phyloP scores from a whole-genome alignment of 2,797 vertebrate species.

The Valencia hispanica region DNA sequence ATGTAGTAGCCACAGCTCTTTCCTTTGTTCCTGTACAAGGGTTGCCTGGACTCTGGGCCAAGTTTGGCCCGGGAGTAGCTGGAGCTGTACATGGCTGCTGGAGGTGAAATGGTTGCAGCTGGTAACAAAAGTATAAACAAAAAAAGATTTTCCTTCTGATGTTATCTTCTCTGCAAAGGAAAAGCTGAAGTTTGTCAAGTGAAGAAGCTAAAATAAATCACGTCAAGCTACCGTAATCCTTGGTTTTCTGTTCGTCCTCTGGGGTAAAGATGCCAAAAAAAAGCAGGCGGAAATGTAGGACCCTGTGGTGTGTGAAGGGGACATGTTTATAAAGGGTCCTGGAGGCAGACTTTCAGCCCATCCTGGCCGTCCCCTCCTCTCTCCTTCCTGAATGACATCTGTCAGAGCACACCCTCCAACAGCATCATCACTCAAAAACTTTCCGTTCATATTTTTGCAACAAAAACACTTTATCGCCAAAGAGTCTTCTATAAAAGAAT shows the following conservation, averaged over 20 bases:
- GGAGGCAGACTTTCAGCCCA: slow-evolving; percentile 75
- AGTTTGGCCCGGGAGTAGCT: slow-evolving; percentile 80
- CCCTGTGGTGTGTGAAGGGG: slow-evolving; percentile 43
- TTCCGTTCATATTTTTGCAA: slow-evolving; percentile 1
- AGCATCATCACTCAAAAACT: slow-evolving; percentile 15
- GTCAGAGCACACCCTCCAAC: slow-evolving; percentile 37
- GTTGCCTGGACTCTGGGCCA: slow-evolving; percentile 71
- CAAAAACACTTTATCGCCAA: background rate
- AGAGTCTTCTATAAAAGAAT: background rate
- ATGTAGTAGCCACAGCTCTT: slow-evolving; percentile 90
- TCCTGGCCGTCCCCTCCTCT: slow-evolving; percentile 66
- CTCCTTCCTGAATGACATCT: slow-evolving; percentile 41
- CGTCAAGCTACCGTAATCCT: background rate
- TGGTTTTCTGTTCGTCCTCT: background rate
- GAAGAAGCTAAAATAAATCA: background rate
- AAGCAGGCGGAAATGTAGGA: slow-evolving; percentile 51
- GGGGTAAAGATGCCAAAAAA: slow-evolving; percentile 17
- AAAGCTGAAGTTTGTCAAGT: slow-evolving; percentile 14
- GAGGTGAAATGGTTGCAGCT: slow-evolving; percentile 56
- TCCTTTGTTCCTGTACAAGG: slow-evolving; percentile 57
- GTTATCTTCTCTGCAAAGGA: slow-evolving; percentile 1
- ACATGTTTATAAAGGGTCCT: slow-evolving; percentile 79
- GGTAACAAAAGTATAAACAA: too few species aligned
- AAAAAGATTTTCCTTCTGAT: slow-evolving; percentile 5
- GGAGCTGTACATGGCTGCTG: slow-evolving; percentile 78